phyloP scores from a whole-genome alignment of 2,888 invertebrate genomes.

The Pyrgus malvae region DNA sequence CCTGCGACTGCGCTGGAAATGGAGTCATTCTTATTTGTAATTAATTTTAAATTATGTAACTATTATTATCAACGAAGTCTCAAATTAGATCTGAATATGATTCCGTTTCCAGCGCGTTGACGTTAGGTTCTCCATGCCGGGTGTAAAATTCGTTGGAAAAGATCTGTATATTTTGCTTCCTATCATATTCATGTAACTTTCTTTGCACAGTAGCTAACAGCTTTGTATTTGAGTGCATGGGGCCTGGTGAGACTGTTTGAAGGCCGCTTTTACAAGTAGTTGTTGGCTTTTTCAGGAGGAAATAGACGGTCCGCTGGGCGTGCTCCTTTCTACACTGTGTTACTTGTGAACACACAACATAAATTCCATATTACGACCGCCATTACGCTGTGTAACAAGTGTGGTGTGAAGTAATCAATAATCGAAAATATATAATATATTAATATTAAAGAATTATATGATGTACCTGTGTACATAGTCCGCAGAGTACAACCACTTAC shows the following conservation, averaged over 20 bases:
- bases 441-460: slow-evolving; percentile 14
- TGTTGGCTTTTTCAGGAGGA: slow-evolving; percentile 85
- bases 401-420: slow-evolving; percentile 46
- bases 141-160: slow-evolving; percentile 58
- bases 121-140: slow-evolving; percentile 47
- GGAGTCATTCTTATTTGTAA: slow-evolving; percentile 17
- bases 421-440: slow-evolving; percentile 1
- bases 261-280: slow-evolving; percentile 61
- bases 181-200: slow-evolving; percentile 63
- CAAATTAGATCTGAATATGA: slow-evolving; percentile 21
- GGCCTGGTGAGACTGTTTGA: slow-evolving; percentile 50
- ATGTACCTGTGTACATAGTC: slow-evolving; percentile 28
- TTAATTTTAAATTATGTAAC: not conserved
- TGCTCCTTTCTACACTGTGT: slow-evolving; percentile 84
- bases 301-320: slow-evolving; percentile 83
- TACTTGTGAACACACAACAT: slow-evolving; percentile 71
- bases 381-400: slow-evolving; percentile 46
- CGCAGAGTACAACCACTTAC: slow-evolving; percentile 39
- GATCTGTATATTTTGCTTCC: slow-evolving; percentile 80
- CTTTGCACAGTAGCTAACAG: slow-evolving; percentile 72
- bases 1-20: slow-evolving; percentile 21
- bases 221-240: slow-evolving; percentile 61
- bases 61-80: not conserved
- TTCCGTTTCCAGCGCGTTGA: slow-evolving; percentile 44
- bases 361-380: slow-evolving; percentile 59